Conservation (phyloP, 2,888 invertebrate species). For the Malacosoma neustria region DNA sequence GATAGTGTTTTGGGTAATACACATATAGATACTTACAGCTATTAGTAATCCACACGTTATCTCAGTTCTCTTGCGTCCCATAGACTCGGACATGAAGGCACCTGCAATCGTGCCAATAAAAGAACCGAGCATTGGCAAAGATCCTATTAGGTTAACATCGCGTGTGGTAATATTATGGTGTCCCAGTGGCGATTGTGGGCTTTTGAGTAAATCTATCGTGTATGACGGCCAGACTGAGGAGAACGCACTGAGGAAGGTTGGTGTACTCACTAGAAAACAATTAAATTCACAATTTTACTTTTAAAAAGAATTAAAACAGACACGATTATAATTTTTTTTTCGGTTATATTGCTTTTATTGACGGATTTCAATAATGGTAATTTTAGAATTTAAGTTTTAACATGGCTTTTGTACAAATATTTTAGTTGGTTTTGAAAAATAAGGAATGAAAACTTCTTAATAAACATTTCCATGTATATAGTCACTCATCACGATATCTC, state of each 20-base stretch:
- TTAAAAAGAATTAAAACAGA: too few species aligned
- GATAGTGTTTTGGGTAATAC: too few species aligned
- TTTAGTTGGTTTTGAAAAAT: too few species aligned
- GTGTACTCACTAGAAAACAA: constrained; percentile 22
- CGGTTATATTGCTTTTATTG: too few species aligned
- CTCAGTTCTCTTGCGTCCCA: constrained; percentile 26
- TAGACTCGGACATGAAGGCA: constrained; percentile 19
- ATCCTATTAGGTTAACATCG: constrained; percentile 23
- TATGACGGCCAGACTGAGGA: constrained; percentile 28
- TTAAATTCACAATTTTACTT: too few species aligned
- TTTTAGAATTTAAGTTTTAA: too few species aligned
- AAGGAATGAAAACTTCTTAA: too few species aligned
- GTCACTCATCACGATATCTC: too few species aligned
- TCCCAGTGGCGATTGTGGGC: constrained; percentile 22
- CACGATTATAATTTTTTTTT: too few species aligned
- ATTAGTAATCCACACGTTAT: constrained; percentile 18
- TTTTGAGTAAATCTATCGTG: constrained; percentile 17
- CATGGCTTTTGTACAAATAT: too few species aligned
- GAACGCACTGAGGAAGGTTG: constrained; percentile 14
- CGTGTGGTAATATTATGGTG: constrained; percentile 14
- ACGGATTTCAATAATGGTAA: too few species aligned
- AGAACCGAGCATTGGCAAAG: constrained; percentile 25
- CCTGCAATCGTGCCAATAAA: constrained; percentile 13
- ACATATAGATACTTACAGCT: constrained; percentile 20
- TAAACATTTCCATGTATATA: too few species aligned